Evolutionary conservation across 2,113 vertebrate species (phyloP).

Genomic region (Garra rufa): DNA sequence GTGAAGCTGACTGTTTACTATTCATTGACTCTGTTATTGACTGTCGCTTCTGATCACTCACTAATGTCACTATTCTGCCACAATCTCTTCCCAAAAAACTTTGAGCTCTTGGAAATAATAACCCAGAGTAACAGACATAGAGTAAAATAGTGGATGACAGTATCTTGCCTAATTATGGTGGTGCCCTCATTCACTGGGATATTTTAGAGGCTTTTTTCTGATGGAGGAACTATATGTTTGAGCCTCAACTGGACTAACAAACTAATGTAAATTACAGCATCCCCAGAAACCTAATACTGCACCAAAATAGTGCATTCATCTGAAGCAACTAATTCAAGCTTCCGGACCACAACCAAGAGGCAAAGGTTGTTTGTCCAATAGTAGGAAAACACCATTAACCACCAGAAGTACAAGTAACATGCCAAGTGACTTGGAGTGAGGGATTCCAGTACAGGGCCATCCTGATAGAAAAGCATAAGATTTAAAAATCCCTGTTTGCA

Average conservation of each 20-base stretch:
- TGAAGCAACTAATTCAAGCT: background rate
- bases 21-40: background rate
- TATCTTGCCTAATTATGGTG: background rate
- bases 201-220: background rate
- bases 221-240: background rate
- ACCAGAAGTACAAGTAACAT: background rate
- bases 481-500: slow-evolving; percentile 24
- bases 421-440: background rate
- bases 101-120: background rate
- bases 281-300: background rate
- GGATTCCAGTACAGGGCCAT: background rate
- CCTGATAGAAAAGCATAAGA: background rate
- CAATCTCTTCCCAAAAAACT: background rate
- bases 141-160: background rate
- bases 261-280: background rate
- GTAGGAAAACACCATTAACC: background rate
- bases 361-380: background rate
- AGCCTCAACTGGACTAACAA: background rate
- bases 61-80: background rate
- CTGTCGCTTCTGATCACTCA: too few relatives aligned
- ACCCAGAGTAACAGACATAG: background rate
- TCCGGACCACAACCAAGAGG: background rate
- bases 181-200: background rate
- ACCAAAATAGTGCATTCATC: background rate
- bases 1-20: background rate